Evolutionary conservation across 1,140 invertebrate genomes (phyloP).

Genomic region (Leptinotarsa defecta): DNA sequence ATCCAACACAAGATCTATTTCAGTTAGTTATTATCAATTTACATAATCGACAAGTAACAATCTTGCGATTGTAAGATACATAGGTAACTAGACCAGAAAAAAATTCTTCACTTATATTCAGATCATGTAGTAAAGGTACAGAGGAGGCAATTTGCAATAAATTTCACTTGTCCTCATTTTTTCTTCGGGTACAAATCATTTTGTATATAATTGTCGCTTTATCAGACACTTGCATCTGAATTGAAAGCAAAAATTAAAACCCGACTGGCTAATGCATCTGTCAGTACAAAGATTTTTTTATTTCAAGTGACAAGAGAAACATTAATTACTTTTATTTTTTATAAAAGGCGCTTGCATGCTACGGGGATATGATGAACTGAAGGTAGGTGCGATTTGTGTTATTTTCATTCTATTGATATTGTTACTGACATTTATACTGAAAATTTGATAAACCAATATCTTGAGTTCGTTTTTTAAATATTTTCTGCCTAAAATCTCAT

Average conservation of each 20-base stretch:
- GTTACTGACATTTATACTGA: too few species aligned
- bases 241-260: constrained; percentile 35
- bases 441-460: too few species aligned
- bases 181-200: constrained; percentile 37
- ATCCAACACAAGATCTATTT: too few species aligned
- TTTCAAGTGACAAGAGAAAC: constrained; percentile 3
- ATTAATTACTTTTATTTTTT: not conserved
- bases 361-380: too few species aligned
- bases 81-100: not conserved
- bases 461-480: too few species aligned
- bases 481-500: too few species aligned
- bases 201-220: constrained; percentile 39
- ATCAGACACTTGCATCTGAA: constrained; percentile 39
- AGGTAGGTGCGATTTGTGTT: too few species aligned
- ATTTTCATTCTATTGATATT: too few species aligned
- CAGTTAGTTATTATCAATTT: not conserved
- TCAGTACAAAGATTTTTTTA: constrained; percentile 27
- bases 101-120: constrained; percentile 4
- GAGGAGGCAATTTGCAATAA: constrained; percentile 36
- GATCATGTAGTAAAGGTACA: not conserved
- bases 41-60: not conserved
- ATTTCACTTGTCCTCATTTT: constrained; percentile 28
- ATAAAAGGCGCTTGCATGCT: too few species aligned
- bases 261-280: constrained; percentile 37
- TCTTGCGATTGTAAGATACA: not conserved